A percentile compares a stretch with the other conserved stretches of the same genome.
Evolutionary conservation across 2,113 vertebrate species (phyloP).

Genomic region (Calidris pugnax): DNA sequence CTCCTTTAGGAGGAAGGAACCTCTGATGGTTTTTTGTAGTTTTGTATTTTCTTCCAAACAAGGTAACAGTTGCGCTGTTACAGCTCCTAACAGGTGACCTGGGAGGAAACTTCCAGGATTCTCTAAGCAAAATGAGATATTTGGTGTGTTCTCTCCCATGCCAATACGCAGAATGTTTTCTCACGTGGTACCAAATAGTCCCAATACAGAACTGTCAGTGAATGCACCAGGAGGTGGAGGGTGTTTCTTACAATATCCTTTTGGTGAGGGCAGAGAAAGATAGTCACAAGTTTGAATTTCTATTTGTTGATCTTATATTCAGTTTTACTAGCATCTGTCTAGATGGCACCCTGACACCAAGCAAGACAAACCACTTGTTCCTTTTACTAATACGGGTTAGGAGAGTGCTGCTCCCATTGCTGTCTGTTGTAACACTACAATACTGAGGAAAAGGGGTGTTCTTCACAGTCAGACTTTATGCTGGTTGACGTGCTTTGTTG

Average conservation of each 20-base stretch:
- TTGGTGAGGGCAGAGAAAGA: neutral
- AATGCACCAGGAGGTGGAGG: neutral
- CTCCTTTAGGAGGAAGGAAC: neutral
- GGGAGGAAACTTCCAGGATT: neutral
- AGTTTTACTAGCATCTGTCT: neutral
- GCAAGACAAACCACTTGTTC: neutral
- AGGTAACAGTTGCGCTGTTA: neutral
- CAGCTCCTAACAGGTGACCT: neutral
- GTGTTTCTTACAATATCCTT: neutral
- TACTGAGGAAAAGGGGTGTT: neutral
- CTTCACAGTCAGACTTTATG: neutral
- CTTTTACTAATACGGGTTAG: neutral
- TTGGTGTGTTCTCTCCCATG: neutral
- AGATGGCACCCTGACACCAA: neutral
- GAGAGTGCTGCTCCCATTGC: neutral
- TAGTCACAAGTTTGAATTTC: neutral
- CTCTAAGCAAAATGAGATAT: neutral
- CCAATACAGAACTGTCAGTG: neutral
- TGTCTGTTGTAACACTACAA: neutral
- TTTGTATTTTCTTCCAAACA: fast-evolving
- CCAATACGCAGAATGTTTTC: neutral
- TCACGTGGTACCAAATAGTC: neutral
- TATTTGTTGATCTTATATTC: neutral
- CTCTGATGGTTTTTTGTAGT: neutral
- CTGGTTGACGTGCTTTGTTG: neutral